These are phyloP conservation scores for Chirona hameri DNA, from an alignment of 2,888 invertebrate species.

Conservation along the genomic window DNA sequence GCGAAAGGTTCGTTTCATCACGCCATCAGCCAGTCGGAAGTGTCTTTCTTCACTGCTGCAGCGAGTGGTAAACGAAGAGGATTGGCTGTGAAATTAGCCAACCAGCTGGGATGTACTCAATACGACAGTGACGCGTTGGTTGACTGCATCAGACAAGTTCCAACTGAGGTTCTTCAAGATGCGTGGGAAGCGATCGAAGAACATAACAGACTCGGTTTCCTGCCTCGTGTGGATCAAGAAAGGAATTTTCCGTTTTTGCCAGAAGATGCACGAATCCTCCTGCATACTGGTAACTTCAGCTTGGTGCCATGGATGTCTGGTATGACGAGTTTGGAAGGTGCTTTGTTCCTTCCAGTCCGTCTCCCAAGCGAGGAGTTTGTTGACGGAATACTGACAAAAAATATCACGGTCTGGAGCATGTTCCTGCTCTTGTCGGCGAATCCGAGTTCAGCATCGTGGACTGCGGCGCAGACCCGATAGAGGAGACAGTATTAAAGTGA, in stretches of 20 bases:
- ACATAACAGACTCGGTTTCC: background rate
- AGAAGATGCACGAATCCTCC: background rate
- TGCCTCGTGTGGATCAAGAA: background rate
- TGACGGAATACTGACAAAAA: background rate
- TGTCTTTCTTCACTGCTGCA: background rate
- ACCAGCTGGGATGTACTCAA: background rate
- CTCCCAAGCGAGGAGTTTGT: too few species aligned
- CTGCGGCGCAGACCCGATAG: background rate
- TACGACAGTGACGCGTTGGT: background rate
- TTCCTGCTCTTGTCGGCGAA: background rate
- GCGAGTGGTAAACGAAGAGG: background rate
- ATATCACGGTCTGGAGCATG: background rate
- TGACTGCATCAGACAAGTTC: background rate
- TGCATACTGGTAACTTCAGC: background rate
- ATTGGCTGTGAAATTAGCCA: background rate
- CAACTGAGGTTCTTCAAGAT: background rate
- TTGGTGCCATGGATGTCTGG: background rate
- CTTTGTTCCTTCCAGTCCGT: background rate
- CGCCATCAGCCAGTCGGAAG: background rate
- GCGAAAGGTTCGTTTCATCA: conserved; percentile 12
- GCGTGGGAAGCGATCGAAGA: background rate
- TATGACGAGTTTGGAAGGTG: background rate
- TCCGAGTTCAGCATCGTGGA: background rate
- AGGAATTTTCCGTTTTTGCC: background rate
- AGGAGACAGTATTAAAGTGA: background rate